Conservation (phyloP, 1,140 invertebrate species). For the Akabosia matsudoensis region DNA sequence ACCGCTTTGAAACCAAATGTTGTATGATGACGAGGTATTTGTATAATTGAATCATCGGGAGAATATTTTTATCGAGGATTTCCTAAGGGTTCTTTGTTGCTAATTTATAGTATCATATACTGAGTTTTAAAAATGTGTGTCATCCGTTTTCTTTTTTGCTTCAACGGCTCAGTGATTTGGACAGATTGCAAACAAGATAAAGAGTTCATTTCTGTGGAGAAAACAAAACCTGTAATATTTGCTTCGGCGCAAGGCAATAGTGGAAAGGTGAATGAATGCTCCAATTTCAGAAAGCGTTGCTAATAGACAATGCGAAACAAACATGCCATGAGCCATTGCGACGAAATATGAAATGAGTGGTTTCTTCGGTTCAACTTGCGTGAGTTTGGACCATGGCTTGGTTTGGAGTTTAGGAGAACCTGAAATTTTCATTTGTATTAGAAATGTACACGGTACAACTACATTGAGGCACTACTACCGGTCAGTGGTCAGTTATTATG, state of each 20-base stretch:
- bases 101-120: neutral
- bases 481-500: too few relatives aligned
- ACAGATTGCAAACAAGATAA: constrained; percentile 14
- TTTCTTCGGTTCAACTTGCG: neutral
- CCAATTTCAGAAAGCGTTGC: constrained; percentile 7
- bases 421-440: neutral
- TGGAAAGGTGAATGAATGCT: constrained; percentile 20
- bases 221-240: neutral
- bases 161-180: too few relatives aligned
- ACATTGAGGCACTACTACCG: too few relatives aligned
- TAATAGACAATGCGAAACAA: neutral
- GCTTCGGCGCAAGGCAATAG: neutral
- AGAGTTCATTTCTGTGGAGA: neutral
- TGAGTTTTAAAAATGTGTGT: constrained; percentile 2
- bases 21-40: too few relatives aligned
- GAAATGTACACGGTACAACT: too few relatives aligned
- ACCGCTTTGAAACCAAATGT: too few relatives aligned
- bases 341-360: neutral
- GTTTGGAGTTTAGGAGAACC: neutral
- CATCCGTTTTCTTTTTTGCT: constrained; percentile 1
- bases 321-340: neutral
- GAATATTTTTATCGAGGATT: neutral
- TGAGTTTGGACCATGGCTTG: neutral
- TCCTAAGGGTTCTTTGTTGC: neutral
- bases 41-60: neutral